Conservation (phyloP, 2,888 invertebrate species). For the Drosophila ustulata region DNA sequence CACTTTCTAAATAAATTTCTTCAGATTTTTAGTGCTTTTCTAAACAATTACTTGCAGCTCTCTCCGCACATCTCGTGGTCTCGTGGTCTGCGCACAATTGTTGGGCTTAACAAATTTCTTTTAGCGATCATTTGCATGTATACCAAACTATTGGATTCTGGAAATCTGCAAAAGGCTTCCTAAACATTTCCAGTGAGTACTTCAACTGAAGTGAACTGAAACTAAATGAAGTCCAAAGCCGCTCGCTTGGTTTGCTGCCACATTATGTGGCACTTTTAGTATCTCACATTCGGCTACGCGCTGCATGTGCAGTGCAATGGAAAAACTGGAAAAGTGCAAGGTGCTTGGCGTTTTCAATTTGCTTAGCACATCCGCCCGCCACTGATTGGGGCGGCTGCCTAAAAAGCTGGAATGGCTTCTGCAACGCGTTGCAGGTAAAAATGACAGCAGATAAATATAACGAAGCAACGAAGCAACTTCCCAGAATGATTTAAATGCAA, state of each 20-base stretch:
- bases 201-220: constrained; percentile 13
- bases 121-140: constrained; percentile 7
- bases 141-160: constrained; percentile 19
- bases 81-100: background rate
- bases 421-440: constrained; percentile 36
- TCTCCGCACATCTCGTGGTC: background rate
- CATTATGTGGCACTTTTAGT: constrained; percentile 51
- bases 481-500: constrained; percentile 80
- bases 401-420: constrained; percentile 30
- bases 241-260: constrained; percentile 43
- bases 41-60: constrained; percentile 10
- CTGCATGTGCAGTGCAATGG: background rate
- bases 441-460: constrained; percentile 74
- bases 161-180: constrained; percentile 30
- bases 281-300: constrained; percentile 23
- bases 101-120: background rate
- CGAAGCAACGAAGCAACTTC: constrained; percentile 60
- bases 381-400: constrained; percentile 33
- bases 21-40: constrained; percentile 4
- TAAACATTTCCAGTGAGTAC: constrained; percentile 32
- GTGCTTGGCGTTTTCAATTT: constrained; percentile 67
- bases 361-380: constrained; percentile 44
- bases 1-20: constrained; percentile 25
- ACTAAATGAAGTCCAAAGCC: constrained; percentile 39
- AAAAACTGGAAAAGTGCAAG: constrained; percentile 18